Evolutionary conservation across 2,113 vertebrate species (phyloP).

Genomic region (Sitta europaea): DNA sequence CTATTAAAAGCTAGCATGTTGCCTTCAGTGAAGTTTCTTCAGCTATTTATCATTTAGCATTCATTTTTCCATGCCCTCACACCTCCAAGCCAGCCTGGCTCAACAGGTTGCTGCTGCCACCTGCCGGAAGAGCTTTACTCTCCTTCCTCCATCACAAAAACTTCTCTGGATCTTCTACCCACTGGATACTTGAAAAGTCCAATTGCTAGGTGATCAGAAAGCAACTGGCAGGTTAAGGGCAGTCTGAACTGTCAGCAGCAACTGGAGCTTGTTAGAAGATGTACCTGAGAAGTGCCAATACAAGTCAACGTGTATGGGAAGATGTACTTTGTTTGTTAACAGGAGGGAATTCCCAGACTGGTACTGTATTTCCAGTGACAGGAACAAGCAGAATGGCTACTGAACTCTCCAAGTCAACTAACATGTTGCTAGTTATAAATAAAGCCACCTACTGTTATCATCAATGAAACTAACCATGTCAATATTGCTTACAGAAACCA

Average conservation of each 20-base stretch:
- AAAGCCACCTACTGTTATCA: neutral
- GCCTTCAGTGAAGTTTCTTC: neutral
- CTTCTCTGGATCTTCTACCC: neutral
- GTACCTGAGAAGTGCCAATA: neutral
- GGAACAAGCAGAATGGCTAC: neutral
- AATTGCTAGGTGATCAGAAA: neutral
- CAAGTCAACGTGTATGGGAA: rapidly evolving
- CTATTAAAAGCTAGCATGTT: neutral
- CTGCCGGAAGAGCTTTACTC: neutral
- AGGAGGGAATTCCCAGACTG: neutral
- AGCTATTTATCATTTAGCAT: neutral
- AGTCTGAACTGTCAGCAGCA: neutral
- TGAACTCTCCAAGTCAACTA: neutral
- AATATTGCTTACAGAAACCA: neutral
- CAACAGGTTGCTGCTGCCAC: neutral
- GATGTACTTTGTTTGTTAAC: neutral
- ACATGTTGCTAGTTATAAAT: neutral
- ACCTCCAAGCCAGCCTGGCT: neutral
- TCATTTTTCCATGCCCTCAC: neutral
- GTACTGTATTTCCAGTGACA: neutral
- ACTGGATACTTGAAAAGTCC: neutral
- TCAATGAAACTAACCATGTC: neutral
- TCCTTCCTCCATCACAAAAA: neutral
- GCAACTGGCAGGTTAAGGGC: neutral
- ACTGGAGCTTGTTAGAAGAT: neutral